Evolutionary conservation across 2,113 vertebrate genomes (phyloP).

Genomic region (Addax nasomaculatus): DNA sequence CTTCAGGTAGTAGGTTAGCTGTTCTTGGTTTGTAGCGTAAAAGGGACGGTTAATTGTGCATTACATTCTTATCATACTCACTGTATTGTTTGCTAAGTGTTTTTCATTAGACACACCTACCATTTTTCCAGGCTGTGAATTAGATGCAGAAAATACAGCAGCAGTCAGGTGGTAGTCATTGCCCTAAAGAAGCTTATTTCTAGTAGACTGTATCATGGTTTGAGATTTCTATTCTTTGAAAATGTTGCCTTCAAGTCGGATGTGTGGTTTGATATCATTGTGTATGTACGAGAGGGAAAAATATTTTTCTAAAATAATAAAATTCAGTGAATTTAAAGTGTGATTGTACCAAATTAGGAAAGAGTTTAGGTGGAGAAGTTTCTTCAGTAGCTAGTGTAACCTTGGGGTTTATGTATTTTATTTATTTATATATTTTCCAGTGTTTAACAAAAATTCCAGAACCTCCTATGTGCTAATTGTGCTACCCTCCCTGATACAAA

Average conservation of each 20-base stretch:
- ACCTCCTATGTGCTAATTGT: not conserved
- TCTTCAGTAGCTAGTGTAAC: not conserved
- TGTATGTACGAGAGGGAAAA: not conserved
- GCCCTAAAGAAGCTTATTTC: not conserved
- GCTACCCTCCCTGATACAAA: not conserved
- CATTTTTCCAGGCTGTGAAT: not conserved
- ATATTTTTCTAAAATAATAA: not conserved
- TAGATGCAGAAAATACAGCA: not conserved
- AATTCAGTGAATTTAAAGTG: not conserved
- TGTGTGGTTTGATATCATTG: not conserved
- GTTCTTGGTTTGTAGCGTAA: not conserved
- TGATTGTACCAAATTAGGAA: not conserved
- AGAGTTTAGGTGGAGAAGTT: not conserved
- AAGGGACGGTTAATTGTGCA: not conserved
- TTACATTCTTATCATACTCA: not conserved
- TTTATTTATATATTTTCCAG: not conserved
- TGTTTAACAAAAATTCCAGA: constrained; percentile 9
- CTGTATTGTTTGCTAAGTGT: not conserved
- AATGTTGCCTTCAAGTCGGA: not conserved
- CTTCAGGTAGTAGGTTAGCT: not conserved
- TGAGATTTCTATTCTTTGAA: not conserved
- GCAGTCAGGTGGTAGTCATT: not conserved
- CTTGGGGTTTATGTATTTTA: not conserved
- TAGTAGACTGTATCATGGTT: not conserved
- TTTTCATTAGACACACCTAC: not conserved